Percentiles rank a stretch among this genome's conserved stretches.
These are phyloP conservation scores for Trachelus iudaicus DNA, from an alignment of 2,888 invertebrate species.

Conservation along the genomic window DNA sequence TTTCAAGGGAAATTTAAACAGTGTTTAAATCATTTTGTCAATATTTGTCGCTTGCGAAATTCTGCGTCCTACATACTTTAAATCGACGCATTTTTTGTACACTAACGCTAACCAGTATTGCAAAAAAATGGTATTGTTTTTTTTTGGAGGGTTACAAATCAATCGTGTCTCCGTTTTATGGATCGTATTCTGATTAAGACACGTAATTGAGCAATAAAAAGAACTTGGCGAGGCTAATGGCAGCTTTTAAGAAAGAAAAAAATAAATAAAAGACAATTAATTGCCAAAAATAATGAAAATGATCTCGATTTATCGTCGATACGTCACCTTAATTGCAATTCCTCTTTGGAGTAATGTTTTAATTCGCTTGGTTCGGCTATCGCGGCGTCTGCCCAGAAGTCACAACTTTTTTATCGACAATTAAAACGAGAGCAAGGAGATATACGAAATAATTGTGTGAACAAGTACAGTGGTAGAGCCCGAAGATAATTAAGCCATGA, in stretches of 20 bases:
- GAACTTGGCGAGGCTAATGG: background rate
- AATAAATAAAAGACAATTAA: background rate
- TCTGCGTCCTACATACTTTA: too few species aligned
- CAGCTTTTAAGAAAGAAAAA: background rate
- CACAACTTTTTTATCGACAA: background rate
- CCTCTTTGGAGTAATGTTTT: background rate
- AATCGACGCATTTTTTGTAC: too few species aligned
- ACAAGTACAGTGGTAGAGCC: background rate
- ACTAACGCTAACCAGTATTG: background rate
- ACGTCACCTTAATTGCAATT: background rate
- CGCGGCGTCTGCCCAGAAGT: background rate
- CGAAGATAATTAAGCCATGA: background rate
- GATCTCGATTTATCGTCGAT: background rate
- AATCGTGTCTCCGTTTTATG: background rate
- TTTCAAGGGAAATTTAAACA: background rate
- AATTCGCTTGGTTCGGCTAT: background rate
- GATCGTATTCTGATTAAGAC: background rate
- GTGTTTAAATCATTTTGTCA: background rate
- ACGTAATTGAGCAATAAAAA: background rate
- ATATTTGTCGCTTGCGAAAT: background rate
- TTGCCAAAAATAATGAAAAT: background rate
- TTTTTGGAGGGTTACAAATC: background rate
- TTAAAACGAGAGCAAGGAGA: background rate
- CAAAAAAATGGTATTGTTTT: background rate
- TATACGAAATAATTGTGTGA: background rate